Percentiles rank a stretch among this genome's conserved stretches.
phyloP scores from a whole-genome alignment of 1,140 invertebrate genomes.

The Drosophila orena region DNA sequence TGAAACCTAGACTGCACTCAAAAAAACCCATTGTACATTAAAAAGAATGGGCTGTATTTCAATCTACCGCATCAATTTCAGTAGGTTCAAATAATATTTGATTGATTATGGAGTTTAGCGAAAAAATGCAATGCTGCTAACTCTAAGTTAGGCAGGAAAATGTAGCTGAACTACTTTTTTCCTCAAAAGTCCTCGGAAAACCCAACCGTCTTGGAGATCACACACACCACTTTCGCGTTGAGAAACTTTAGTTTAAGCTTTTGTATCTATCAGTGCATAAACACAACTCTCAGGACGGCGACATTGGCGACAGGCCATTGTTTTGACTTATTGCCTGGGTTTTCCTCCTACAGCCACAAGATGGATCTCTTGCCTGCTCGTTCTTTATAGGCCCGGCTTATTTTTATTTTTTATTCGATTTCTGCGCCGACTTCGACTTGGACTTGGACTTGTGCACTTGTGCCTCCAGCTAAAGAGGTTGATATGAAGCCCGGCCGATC shows the following conservation, averaged over 20 bases:
- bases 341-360: conserved; percentile 62
- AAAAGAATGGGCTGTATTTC: background rate
- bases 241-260: too few relatives aligned
- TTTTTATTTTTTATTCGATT: conserved; percentile 56
- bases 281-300: conserved; percentile 45
- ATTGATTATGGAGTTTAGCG: too few relatives aligned
- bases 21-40: background rate
- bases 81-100: too few relatives aligned
- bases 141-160: too few relatives aligned
- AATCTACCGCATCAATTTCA: too few relatives aligned
- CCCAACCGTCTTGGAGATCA: too few relatives aligned
- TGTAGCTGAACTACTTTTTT: background rate
- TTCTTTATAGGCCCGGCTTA: conserved; percentile 30
- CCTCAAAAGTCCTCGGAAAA: background rate
- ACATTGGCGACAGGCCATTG: conserved; percentile 80
- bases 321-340: conserved; percentile 78
- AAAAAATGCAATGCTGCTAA: too few relatives aligned
- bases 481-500: conserved; percentile 4
- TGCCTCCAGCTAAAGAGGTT: conserved; percentile 55
- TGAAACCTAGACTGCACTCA: conserved; percentile 12
- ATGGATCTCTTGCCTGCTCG: conserved; percentile 63
- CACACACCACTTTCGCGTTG: too few relatives aligned
- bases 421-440: conserved; percentile 40
- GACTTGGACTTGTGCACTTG: conserved; percentile 52
- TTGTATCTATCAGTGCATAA: conserved; percentile 4